Percentiles rank a stretch among this genome's conserved stretches.
phyloP scores from a whole-genome alignment of 2,888 invertebrate genomes.

The Thelaira solivaga region DNA sequence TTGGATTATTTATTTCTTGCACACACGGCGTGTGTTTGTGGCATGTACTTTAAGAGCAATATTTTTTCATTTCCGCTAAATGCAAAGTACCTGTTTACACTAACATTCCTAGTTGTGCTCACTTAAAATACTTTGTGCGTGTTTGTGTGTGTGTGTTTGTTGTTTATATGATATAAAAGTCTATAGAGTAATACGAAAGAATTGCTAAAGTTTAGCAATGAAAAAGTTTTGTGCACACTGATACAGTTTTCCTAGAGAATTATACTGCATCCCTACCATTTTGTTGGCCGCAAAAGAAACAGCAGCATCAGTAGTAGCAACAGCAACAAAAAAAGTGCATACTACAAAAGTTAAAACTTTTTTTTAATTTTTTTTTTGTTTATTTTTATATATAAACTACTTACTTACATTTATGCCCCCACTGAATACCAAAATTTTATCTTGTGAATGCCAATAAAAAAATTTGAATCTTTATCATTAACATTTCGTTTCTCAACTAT shows the following conservation, averaged over 20 bases:
- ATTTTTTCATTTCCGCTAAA: conserved; percentile 55
- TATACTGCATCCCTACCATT: conserved; percentile 37
- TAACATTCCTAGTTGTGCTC: background rate
- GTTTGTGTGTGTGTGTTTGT: background rate
- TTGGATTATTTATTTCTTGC: no score
- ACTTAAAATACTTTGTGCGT: background rate
- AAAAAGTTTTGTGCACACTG: conserved; percentile 60
- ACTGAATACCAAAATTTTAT: conserved; percentile 22
- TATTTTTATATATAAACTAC: conserved; percentile 27
- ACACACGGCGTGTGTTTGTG: background rate
- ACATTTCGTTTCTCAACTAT: conserved; percentile 41
- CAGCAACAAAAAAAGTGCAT: background rate
- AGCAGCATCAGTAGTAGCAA: no score
- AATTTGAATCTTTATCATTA: conserved; percentile 62
- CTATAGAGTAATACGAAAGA: conserved; percentile 56
- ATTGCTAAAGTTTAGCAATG: conserved; percentile 61
- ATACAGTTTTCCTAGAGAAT: conserved; percentile 58
- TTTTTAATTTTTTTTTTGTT: conserved; percentile 35
- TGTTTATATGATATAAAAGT: conserved; percentile 27
- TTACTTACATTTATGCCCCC: conserved; percentile 31
- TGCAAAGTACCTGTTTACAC: conserved; percentile 58
- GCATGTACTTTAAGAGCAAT: conserved; percentile 47
- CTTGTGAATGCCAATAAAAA: conserved; percentile 57
- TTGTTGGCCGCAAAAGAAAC: conserved; percentile 48
- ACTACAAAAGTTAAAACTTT: conserved; percentile 30